Conservation (phyloP, 2,113 vertebrate genomes). For the Scomber scombrus region DNA sequence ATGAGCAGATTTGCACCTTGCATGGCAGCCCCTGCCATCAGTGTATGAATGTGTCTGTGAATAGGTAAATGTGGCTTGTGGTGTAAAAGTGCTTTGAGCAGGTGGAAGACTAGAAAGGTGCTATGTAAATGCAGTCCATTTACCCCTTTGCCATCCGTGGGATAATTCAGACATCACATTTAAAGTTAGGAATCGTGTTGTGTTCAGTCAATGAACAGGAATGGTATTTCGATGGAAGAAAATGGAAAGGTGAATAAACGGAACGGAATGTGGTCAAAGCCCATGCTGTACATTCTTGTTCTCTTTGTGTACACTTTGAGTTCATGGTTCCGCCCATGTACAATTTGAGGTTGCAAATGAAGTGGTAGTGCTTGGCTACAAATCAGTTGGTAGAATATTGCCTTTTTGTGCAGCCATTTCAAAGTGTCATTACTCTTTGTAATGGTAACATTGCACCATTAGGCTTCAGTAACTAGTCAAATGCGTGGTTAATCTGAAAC, state of each 20-base stretch:
- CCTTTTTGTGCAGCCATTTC: conserved; percentile 65
- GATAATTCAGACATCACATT: background rate
- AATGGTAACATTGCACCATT: conserved; percentile 69
- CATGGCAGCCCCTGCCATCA: too few species aligned
- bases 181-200: background rate
- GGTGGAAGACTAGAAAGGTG: too few species aligned
- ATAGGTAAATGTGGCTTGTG: too few species aligned
- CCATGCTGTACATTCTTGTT: background rate
- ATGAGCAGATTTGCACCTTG: too few species aligned
- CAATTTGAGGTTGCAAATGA: conserved; percentile 37
- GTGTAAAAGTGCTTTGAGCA: too few species aligned
- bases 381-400: conserved; percentile 59
- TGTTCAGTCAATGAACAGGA: background rate
- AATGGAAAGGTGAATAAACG: background rate
- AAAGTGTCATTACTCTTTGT: conserved; percentile 64
- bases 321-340: background rate
- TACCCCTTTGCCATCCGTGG: background rate
- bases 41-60: too few species aligned
- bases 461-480: conserved; percentile 60
- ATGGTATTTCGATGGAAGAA: background rate
- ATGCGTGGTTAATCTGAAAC: conserved; percentile 53
- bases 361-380: conserved; percentile 50
- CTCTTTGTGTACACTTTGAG: background rate
- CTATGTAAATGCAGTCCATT: too few species aligned
- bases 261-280: background rate